A percentile compares a stretch with the other conserved stretches of the same genome.
Evolutionary conservation across 2,797 vertebrate genomes (phyloP).

Genomic region (Mormyrus proboscirostris): DNA sequence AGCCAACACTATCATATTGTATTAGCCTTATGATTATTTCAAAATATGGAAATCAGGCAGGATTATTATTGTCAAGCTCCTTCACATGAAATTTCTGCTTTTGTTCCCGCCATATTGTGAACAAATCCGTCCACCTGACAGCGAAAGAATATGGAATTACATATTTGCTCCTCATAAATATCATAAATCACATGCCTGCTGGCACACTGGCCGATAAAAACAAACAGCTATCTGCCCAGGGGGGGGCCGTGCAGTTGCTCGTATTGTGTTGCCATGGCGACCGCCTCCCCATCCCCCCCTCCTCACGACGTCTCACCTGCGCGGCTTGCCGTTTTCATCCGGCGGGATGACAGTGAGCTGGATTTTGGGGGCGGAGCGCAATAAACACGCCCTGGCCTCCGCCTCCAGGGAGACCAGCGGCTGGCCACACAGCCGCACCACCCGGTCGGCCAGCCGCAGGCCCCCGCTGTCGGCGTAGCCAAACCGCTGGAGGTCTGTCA

Average conservation of each 20-base stretch:
- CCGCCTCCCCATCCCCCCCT: neutral
- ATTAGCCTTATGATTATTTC: neutral
- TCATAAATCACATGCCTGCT: neutral
- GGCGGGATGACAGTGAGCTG: constrained; percentile 58
- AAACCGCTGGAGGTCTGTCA: constrained; percentile 59
- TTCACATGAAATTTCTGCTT: neutral
- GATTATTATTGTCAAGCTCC: neutral
- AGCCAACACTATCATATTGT: neutral
- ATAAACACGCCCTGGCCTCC: constrained; percentile 38
- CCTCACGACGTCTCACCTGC: constrained; percentile 44
- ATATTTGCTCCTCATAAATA: neutral
- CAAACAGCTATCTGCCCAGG: neutral
- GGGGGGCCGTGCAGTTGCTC: neutral
- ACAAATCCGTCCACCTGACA: neutral
- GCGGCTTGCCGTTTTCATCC: constrained; percentile 55
- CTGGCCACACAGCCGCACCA: constrained; percentile 55
- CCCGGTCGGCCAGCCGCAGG: constrained; percentile 50
- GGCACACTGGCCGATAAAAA: neutral
- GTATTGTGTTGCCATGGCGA: neutral
- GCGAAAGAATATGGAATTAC: neutral
- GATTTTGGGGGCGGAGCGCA: constrained; percentile 51
- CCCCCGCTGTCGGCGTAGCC: constrained; percentile 57
- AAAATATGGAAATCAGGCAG: constrained; percentile 3
- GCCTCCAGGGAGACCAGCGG: constrained; percentile 46
- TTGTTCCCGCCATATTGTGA: neutral